Evolutionary conservation across 2,888 invertebrate species (phyloP).

Genomic region (Meiosimyza decipiens): DNA sequence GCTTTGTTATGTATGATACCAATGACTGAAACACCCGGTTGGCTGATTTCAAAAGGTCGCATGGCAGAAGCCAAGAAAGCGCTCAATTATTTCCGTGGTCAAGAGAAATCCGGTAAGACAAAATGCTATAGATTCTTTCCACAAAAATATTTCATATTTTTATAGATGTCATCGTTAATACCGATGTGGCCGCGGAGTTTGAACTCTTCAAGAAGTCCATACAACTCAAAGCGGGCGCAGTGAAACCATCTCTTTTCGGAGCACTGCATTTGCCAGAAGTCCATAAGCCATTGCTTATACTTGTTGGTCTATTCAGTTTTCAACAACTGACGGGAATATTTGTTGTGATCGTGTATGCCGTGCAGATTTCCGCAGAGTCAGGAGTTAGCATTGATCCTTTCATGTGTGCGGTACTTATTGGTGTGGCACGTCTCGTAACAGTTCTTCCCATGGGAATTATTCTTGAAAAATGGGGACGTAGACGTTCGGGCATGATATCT

Average conservation of each 20-base stretch:
- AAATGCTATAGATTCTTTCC: too few relatives aligned
- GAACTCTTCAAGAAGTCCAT: conserved; percentile 55
- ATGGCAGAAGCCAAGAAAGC: conserved; percentile 71
- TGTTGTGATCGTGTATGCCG: conserved; percentile 78
- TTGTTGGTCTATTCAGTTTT: conserved; percentile 75
- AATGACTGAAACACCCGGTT: conserved; percentile 76
- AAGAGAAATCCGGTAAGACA: conserved; percentile 59
- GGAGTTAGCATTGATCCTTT: conserved; percentile 75
- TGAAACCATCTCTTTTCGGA: conserved; percentile 52
- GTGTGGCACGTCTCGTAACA: conserved; percentile 72
- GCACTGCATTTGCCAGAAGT: conserved; percentile 61
- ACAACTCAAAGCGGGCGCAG: conserved; percentile 52
- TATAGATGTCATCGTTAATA: conserved; percentile 57
- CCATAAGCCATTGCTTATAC: conserved; percentile 65
- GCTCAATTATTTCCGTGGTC: conserved; percentile 73
- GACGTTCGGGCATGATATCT: conserved; percentile 75
- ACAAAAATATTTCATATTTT: neutral
- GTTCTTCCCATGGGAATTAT: conserved; percentile 74
- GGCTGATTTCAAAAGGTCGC: conserved; percentile 73
- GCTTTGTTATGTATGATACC: conserved; percentile 68
- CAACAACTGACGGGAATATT: conserved; percentile 79
- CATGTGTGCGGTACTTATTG: conserved; percentile 74
- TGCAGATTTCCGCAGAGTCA: conserved; percentile 73
- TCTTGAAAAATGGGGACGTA: conserved; percentile 72
- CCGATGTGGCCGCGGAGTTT: conserved; percentile 58